A percentile compares a stretch with the other conserved stretches of the same genome.
Evolutionary conservation across 1,140 invertebrate genomes (phyloP).

Genomic region (Pachypsylla venusta): DNA sequence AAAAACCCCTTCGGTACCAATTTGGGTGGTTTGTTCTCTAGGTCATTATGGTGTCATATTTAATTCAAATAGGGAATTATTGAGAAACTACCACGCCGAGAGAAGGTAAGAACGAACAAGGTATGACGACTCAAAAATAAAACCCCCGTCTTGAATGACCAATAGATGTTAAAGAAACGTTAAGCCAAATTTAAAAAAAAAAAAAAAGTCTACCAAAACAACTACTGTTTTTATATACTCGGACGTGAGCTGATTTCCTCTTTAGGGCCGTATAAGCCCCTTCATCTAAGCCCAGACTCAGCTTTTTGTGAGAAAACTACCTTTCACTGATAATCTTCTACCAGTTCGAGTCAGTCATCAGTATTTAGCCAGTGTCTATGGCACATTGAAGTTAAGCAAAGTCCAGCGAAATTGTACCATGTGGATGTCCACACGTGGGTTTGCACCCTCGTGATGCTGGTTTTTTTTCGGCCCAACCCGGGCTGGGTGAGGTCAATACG

Average conservation of each 20-base stretch:
- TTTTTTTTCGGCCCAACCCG: too few relatives aligned
- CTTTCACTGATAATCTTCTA: neutral
- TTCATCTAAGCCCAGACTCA: neutral
- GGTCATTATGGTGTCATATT: constrained; percentile 62
- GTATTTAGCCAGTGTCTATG: too few relatives aligned
- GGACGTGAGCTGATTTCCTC: too few relatives aligned
- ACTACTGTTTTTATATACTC: neutral
- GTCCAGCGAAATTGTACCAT: too few relatives aligned
- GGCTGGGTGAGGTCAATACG: too few relatives aligned
- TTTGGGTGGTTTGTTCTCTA: constrained; percentile 60
- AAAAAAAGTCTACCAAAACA: neutral
- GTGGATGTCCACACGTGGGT: too few relatives aligned
- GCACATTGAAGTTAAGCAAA: too few relatives aligned
- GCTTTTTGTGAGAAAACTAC: constrained; percentile 6
- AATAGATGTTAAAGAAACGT: too few relatives aligned
- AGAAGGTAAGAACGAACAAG: constrained; percentile 49
- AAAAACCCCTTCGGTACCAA: constrained; percentile 64
- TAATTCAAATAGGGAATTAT: constrained; percentile 59
- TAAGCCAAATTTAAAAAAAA: neutral
- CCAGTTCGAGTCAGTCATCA: too few relatives aligned
- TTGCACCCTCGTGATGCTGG: too few relatives aligned
- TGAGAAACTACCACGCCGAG: constrained; percentile 69
- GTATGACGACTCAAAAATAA: neutral
- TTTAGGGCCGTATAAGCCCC: too few relatives aligned
- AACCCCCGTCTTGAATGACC: too few relatives aligned